Base-by-base conservation (phyloP, 2,113 vertebrate species). In the Paratilapia polleni region DNA sequence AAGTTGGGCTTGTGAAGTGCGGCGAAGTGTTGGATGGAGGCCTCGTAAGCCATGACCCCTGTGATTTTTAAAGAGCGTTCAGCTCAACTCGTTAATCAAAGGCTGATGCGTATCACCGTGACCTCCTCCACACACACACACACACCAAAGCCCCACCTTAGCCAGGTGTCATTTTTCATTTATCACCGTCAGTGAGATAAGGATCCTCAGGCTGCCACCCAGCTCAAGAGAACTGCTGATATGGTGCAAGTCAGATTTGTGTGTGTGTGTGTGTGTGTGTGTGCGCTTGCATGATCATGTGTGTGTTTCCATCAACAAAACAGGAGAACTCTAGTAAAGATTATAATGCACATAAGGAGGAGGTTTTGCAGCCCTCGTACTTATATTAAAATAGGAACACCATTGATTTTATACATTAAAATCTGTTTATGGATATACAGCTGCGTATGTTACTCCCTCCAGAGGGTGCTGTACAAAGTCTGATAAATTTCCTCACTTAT, bases 11-110 rank as follows among this genome's bases (percentile, higher is more conserved):
- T 83, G 91, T 93, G 89, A 93, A 93, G 93, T 91, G 92, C 86
- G 88, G 86, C 28, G 63, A 92, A 86, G 90, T 93, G 92, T 93
- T 88, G 74, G 89, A 91, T 80, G 78, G 89, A 90, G 89, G 89
- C 91, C 89, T 89, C 88, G 80, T 82, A 88, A 94, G 84, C 90
- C 77, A 61, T 90, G 92, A 92, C 90, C 92, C 86, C 82, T 81
- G 87, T 62, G 83, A 93, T 92, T 95, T 95, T 93, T 92, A 95
- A 94, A 94, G 90, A 94, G 83, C 17, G 60, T 86, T 79, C 34
- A 83, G 88, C 80, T 92, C 87, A 85, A 66, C 87, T 95, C 91
- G 81, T 95, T 94, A 91, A 94, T 95, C 94, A 94, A 93, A 90
- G 84, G 81, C 83, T 88, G 90, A 93, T 93, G 89, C 24, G 75